phyloP scores from a whole-genome alignment of 2,797 vertebrate genomes.

The Rhynchotus rufescens region DNA sequence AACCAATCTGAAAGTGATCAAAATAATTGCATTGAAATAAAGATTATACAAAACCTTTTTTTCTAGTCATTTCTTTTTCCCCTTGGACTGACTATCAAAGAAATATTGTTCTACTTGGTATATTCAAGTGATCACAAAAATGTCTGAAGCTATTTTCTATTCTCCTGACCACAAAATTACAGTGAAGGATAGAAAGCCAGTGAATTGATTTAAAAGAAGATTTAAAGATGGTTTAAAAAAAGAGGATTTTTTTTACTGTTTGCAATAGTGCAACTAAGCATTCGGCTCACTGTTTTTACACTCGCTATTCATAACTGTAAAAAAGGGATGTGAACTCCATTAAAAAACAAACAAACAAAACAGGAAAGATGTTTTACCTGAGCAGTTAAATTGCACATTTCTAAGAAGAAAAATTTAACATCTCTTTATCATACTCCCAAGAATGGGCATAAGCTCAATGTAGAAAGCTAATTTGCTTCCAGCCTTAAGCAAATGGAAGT shows the following conservation, averaged over 20 bases:
- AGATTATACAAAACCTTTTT: neutral
- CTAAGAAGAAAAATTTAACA: neutral
- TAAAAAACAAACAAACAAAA: neutral
- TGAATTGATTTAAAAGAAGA: neutral
- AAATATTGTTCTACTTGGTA: neutral
- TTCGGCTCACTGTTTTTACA: neutral
- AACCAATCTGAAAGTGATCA: neutral
- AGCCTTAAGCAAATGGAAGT: too few relatives aligned
- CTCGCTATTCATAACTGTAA: neutral
- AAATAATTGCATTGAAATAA: neutral
- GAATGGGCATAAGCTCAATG: neutral
- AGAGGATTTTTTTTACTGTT: neutral
- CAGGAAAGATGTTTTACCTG: neutral
- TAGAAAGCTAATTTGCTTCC: neutral
- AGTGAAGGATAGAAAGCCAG: neutral
- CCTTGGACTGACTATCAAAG: neutral
- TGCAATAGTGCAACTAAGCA: neutral
- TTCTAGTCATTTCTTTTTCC: neutral
- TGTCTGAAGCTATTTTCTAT: neutral
- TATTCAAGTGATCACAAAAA: neutral
- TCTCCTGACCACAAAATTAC: neutral
- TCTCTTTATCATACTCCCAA: neutral
- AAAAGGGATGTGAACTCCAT: neutral
- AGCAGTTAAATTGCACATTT: neutral
- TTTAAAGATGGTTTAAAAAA: too few relatives aligned